Base-by-base conservation (phyloP, 2,888 invertebrate species). In the Zele albiditarsus region DNA sequence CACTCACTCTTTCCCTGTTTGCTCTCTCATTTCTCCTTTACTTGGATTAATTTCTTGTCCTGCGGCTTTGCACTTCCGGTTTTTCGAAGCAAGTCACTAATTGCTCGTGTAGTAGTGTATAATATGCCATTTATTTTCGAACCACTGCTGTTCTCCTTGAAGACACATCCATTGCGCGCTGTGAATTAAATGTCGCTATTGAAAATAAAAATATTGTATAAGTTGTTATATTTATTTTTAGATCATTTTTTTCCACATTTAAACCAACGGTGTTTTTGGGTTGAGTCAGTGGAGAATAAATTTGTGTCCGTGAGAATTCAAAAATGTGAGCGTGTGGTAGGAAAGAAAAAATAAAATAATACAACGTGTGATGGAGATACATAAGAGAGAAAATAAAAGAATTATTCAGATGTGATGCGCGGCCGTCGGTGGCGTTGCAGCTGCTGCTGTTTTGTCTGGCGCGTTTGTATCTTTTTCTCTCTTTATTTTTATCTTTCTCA, bases 401-500 rank as follows among this genome's bases (percentile, higher is more conserved):
- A 78, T 72, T 79, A 75, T 67, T 76, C 80, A 84, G 73, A 75
- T 65, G 62, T 77, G 69, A 73, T 78, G 79, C 76, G 49, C 79
- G 76, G 73, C 74, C 76, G 80, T 76, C 76, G 79, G 80, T 77
- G 80, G 78, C 79, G 75, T 78, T 77, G 82, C 84, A 83, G 85
- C 85, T 84, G 87, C 81, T 77, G 83, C 85, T 87, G 83, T 87
- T 87, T 87, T 84, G 84, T 86, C 86, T 84, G 82, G 78, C 80
- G 74, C 38, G 38, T 38, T 58, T 53, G 72, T 71, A 68, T 75
- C 73, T 77, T 73, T 66, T 63, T 8, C 31, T 20, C 63, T 5
- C 20, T 31, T 31, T 20, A 53, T 53, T 27, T 46, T 69, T 75
- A 73, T 78, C 71, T 76, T 25, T 70, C 69, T 46, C 46, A 46